Evolutionary conservation across 2,113 vertebrate genomes (phyloP).

Genomic region (Hoplias malabaricus): DNA sequence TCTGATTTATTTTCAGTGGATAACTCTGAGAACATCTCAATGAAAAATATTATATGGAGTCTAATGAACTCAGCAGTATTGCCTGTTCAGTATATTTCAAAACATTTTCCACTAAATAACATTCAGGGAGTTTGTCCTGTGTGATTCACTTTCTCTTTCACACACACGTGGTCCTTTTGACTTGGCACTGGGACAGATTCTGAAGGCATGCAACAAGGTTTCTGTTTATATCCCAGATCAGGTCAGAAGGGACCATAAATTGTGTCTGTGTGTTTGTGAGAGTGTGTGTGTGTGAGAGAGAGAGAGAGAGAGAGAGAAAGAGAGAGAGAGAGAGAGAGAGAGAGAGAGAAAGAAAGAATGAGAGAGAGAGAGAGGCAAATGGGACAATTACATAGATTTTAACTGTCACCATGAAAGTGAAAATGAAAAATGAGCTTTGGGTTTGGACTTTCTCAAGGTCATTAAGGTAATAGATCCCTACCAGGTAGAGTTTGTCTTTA

Average conservation of each 20-base stretch:
- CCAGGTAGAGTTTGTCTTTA: conserved; percentile 14
- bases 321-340: neutral
- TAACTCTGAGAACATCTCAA: neutral
- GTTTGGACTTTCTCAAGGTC: conserved; percentile 15
- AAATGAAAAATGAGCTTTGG: conserved; percentile 9
- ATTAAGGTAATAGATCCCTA: neutral
- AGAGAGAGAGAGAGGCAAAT: neutral
- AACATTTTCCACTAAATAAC: too few relatives aligned
- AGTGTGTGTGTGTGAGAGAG: neutral
- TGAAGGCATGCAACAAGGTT: too few relatives aligned
- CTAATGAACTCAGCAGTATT: too few relatives aligned
- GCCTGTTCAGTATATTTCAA: too few relatives aligned
- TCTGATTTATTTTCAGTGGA: neutral
- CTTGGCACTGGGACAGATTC: too few relatives aligned
- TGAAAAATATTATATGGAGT: too few relatives aligned
- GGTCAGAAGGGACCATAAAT: too few relatives aligned
- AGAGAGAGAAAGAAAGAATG: neutral
- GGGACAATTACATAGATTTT: neutral
- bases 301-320: neutral
- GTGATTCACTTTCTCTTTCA: too few relatives aligned
- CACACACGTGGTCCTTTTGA: too few relatives aligned
- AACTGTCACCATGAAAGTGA: conserved; percentile 34
- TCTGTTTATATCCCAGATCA: neutral
- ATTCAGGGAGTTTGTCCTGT: too few relatives aligned
- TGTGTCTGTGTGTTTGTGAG: conserved; percentile 10